Percentiles rank a stretch among this genome's conserved stretches.
Evolutionary conservation across 2,888 invertebrate genomes (phyloP).

Genomic region (Eretmocerus hayati): DNA sequence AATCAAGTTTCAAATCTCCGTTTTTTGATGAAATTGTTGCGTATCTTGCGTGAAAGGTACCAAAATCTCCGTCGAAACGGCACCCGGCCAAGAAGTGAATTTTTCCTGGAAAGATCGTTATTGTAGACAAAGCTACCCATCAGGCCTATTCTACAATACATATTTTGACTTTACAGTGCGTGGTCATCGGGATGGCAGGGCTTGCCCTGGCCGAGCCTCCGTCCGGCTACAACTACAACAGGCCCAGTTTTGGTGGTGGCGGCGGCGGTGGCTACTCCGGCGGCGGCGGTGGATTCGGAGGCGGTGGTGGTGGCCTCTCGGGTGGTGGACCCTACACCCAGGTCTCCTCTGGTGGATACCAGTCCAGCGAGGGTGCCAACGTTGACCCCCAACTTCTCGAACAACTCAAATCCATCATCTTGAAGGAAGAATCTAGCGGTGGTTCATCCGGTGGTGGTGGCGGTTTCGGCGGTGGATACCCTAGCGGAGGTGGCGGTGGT

Average conservation of each 20-base stretch:
- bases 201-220: constrained; percentile 69
- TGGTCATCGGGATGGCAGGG: constrained; percentile 74
- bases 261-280: constrained; percentile 43
- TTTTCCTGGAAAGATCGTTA: too few species aligned
- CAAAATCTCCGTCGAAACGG: too few species aligned
- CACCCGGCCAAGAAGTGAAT: too few species aligned
- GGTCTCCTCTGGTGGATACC: constrained; percentile 70
- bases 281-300: constrained; percentile 44
- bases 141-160: too few species aligned
- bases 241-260: constrained; percentile 57
- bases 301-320: constrained; percentile 43
- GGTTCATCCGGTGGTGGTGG: constrained; percentile 52
- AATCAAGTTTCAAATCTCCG: too few species aligned
- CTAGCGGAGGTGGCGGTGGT: constrained; percentile 50
- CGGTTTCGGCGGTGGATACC: constrained; percentile 49
- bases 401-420: constrained; percentile 76
- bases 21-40: too few species aligned
- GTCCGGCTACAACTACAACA: constrained; percentile 46
- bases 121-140: too few species aligned
- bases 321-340: constrained; percentile 69
- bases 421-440: constrained; percentile 69
- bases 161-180: constrained; percentile 76
- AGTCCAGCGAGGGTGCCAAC: constrained; percentile 75
- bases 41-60: too few species aligned
- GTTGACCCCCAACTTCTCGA: constrained; percentile 75